Evolutionary conservation across 64 coral and sea anemone genomes (phyloP), one percentile per base, ranked within the genome.

Genomic region (Montipora cactus): DNA sequence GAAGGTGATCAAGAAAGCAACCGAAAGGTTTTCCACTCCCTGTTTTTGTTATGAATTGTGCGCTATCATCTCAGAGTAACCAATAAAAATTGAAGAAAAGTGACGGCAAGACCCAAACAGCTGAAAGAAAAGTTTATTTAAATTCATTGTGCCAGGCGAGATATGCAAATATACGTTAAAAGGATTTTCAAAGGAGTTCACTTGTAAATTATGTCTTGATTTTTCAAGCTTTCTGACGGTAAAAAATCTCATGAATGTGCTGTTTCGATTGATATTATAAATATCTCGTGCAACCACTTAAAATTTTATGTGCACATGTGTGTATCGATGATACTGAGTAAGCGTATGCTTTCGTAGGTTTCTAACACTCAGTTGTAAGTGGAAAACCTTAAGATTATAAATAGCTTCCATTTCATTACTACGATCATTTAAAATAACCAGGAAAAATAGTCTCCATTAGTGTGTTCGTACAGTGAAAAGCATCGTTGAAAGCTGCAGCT

Each of bases 81-180:
- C 82, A 85, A 85, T 85, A 12, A 85, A 49, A 85, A 10, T 70
- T 16, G 4, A 81, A 67, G 47, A 49, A 49, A 71, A 49, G 5
- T 47, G 7, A 46, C 25, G 81, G 37, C 59, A 67, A 59, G 23
- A 15, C 44, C 13, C 44, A n/a, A 21, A 64, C 82, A 85, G 62
- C 82, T 85, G 62, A 46, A 69, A 49, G 10, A 48, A 85, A 78
- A 82, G 62, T 19, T 44, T 64, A 49, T 85, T 85, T 64, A 71
- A 72, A 49, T 20, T 8, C 4, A 15, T 64, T 14, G 4, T 64
- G 9, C 18, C 16, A 69, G 44, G 49, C 66, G 69, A 19, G 16
- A 85, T 85, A 85, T 85, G 64, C 18, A 71, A 85, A 85, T 68
- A 47, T 19, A 13, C 47, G 3, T 57, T 57, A 25, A 85, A 70